Base-by-base conservation (phyloP, 2,797 vertebrate species). In the Benthosema pterotum region DNA sequence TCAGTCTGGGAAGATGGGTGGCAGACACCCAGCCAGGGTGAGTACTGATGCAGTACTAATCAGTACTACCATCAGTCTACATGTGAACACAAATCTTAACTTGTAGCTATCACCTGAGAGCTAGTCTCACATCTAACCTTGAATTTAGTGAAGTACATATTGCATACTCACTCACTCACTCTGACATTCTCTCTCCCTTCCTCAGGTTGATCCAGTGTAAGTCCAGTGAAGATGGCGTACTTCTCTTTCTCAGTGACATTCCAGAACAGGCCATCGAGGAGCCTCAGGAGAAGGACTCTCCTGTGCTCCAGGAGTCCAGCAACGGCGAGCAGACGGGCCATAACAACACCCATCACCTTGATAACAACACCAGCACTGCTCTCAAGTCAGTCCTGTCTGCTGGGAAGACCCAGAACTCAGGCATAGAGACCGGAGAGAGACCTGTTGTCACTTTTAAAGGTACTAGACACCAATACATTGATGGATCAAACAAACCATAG, bases 21-120 rank as follows among this genome's bases (percentile, higher is more conserved):
- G 94, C 95, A 11, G 96, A 98, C 80, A 97, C 92, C 81, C 95
- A 98, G 83, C 95, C 96, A 0, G 88, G 93, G 97, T 99, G 87
- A 88, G 86, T 48, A 25, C 22, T 25, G 22, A 25, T 25, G n/a
- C 22, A 25, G 5, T 25, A 25, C 22, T 25, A 25, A 25, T 25
- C 22, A 25, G 5, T 25, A 25, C 3, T 5, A 25, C 22, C 5
- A 4, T 22, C 19, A 22, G 19, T 25, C 22, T 25, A 25, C n/a
- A n/a, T 25, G 22, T 25, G 22, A 25, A 25, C 22, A 5, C 22
- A 25, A 3, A 25, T 3, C 22, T 25, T 25, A 32, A 32, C 28
- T 6, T 32, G 28, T 32, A 32, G 28, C 28, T 32, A 32, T 32
- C 28, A 32, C 7, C 28, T 32, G 28, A 32, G 1, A 32, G 28